Base-by-base conservation (phyloP, 1,140 invertebrate genomes). In the Dendroctonus ponderosae region DNA sequence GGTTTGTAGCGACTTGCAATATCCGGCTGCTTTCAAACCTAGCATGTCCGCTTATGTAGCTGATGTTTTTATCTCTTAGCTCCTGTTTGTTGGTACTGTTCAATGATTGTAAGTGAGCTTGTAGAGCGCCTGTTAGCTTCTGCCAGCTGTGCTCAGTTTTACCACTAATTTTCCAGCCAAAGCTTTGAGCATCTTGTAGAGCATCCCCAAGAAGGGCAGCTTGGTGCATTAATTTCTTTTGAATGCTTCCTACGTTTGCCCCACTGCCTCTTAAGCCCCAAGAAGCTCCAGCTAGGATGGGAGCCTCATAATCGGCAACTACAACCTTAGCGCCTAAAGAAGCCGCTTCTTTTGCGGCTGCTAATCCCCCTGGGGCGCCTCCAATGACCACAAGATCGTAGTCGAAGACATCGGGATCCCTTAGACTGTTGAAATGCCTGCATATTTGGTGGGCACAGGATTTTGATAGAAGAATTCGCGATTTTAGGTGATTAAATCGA, bases 191-290 rank as follows among this genome's bases (percentile, higher is more conserved):
- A 82, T 94, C 91, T 85, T 90, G 78, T 50, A 94, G 80, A 68
- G 87, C 83, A 79, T 95, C 91, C 67, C 94, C 93, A 6, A 96
- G 79, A 8, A 97, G 76, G 2, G 94, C 89, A 51, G 95, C 93
- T 79, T 96, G 92, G 78, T 98, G 96, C 93, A 98, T 97, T 39
- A 98, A 79, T 78, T 98, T 98, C 79, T 98, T 98, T 6, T 96
- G 96, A 79, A 98, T 98, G 79, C 96, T 98, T 46, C 96, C 96
- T n/a, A 98, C 96, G 83, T 98, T 98, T 4, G 98, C 94, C 82
- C 96, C 98, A 6, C 96, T 98, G 57, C 96, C 96, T 69, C 96
- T 94, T 5, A 97, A 82, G 53, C 94, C 94, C 94, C 93, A 94
- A 79, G 89, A 91, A 2, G 91, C 89, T 48, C 92, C 92, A 67